A percentile compares a stretch with the other conserved stretches of the same genome.
Conservation (phyloP, 2,888 invertebrate species). For the Nysson spinosus region DNA sequence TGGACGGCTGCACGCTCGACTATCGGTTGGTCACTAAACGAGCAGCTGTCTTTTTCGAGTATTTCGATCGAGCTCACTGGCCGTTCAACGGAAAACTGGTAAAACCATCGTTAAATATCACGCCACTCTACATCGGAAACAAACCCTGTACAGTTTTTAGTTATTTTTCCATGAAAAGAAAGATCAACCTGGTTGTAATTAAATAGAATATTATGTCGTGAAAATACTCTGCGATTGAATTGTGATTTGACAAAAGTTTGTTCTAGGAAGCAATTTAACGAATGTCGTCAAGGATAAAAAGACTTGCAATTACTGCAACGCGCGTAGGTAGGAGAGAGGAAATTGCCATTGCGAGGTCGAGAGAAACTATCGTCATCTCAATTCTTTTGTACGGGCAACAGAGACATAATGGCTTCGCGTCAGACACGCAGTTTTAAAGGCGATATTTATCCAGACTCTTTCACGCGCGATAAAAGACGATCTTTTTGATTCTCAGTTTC, state of each 20-base stretch:
- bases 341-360: constrained; percentile 43
- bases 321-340: constrained; percentile 1
- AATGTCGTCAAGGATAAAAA: not conserved
- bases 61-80: constrained; percentile 49
- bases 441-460: constrained; percentile 22
- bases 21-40: constrained; percentile 65
- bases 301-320: not conserved
- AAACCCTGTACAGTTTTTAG: no score
- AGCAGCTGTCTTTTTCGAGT: constrained; percentile 70
- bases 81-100: constrained; percentile 21
- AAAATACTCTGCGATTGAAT: no score
- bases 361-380: constrained; percentile 22
- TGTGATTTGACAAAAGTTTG: no score
- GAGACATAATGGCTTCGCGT: constrained; percentile 16
- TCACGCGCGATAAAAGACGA: constrained; percentile 45
- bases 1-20: constrained; percentile 56
- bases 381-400: constrained; percentile 6
- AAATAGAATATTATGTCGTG: no score
- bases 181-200: no score
- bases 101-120: not conserved
- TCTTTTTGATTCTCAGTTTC: constrained; percentile 65
- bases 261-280: not conserved
- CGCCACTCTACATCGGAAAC: no score
- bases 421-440: not conserved
- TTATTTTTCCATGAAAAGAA: no score